Conservation (phyloP, 2,888 invertebrate species). For the Ethmia dodecea region DNA sequence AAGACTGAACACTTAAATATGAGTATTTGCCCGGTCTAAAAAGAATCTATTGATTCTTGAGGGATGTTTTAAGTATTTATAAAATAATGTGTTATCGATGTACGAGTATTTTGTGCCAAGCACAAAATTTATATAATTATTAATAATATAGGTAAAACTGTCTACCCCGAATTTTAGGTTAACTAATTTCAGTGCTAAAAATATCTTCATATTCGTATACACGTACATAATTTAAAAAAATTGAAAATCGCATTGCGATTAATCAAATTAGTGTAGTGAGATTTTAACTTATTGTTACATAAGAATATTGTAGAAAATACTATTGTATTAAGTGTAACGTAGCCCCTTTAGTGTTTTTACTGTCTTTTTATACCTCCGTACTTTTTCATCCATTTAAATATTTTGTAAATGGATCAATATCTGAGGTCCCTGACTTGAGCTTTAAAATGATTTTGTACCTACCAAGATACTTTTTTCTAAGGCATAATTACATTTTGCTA, state of each 20-base stretch:
- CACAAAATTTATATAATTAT: slow-evolving; percentile 26
- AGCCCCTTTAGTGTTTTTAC: slow-evolving; percentile 67
- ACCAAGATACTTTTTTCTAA: too few species aligned
- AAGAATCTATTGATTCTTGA: slow-evolving; percentile 3
- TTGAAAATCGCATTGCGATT: slow-evolving; percentile 32
- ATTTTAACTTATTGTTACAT: slow-evolving; percentile 39
- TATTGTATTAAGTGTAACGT: slow-evolving; percentile 47
- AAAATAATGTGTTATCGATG: slow-evolving; percentile 6
- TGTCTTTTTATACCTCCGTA: slow-evolving; percentile 65
- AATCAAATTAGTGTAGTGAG: slow-evolving; percentile 68
- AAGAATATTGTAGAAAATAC: slow-evolving; percentile 28
- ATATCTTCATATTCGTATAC: not conserved
- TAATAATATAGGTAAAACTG: not conserved
- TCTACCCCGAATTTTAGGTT: slow-evolving; percentile 10
- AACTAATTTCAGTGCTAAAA: not conserved
- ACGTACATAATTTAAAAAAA: slow-evolving; percentile 17
- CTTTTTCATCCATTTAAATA: slow-evolving; percentile 20
- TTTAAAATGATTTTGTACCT: not conserved
- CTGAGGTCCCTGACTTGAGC: not conserved
- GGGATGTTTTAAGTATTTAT: not conserved
- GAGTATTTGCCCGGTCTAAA: slow-evolving; percentile 19
- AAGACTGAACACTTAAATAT: slow-evolving; percentile 29
- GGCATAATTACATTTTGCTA: too few species aligned
- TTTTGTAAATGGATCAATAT: too few species aligned
- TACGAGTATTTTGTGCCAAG: slow-evolving; percentile 48